Percentiles rank a stretch among this genome's conserved stretches.
Conservation (phyloP, 2,797 vertebrate species). For the Synaphobranchus kaupii region DNA sequence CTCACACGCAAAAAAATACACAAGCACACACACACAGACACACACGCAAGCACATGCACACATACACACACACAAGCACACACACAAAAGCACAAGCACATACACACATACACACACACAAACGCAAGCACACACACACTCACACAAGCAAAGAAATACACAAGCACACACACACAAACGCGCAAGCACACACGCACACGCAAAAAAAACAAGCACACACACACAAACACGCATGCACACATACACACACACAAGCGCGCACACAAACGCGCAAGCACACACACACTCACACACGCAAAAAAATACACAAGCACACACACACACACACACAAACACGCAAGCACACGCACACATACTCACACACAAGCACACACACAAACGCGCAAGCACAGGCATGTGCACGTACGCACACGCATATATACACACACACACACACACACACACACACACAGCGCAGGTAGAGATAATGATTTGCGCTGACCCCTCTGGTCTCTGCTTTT, state of each 20-base stretch:
- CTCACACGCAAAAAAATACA: not conserved
- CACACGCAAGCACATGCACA: not conserved
- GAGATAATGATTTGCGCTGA: constrained; percentile 60
- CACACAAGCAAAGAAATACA: not conserved
- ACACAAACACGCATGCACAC: not conserved
- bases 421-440: not conserved
- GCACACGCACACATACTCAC: not conserved
- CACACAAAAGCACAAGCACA: not conserved
- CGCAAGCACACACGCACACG: not conserved
- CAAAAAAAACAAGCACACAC: not conserved
- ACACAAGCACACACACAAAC: not conserved
- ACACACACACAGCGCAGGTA: constrained; percentile 38
- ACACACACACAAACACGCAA: too few relatives aligned
- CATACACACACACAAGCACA: not conserved
- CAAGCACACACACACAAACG: not conserved
- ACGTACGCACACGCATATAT: not conserved
- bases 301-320: constrained; percentile 23
- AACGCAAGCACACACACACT: not conserved
- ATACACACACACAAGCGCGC: not conserved
- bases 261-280: constrained; percentile 3
- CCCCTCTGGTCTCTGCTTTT: constrained; percentile 48
- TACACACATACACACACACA: not conserved
- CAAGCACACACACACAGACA: not conserved
- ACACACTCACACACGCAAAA: too few relatives aligned
- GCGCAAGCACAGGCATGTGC: not conserved